Conservation (phyloP, 2,888 invertebrate species). For the Eugnorisma glareosa region DNA sequence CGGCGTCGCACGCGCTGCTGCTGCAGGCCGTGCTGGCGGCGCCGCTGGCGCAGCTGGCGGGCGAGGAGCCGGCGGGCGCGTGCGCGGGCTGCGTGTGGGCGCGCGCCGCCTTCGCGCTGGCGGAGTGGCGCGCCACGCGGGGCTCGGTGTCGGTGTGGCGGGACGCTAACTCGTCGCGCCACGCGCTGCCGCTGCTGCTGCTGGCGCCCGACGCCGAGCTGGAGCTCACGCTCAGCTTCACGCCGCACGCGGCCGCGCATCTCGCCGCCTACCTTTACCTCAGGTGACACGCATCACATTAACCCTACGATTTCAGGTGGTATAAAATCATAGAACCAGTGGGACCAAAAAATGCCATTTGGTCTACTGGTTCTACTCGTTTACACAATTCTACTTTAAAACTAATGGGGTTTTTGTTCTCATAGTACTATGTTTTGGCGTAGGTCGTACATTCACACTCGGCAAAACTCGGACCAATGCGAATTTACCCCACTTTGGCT, state of each 20-base stretch:
- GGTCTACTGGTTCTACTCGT: too few relatives aligned
- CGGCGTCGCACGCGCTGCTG: constrained; percentile 92
- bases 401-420: too few relatives aligned
- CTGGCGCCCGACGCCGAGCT: constrained; percentile 91
- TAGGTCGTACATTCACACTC: too few relatives aligned
- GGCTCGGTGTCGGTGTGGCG: constrained; percentile 64
- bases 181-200: constrained; percentile 77
- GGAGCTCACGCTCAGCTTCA: constrained; percentile 87
- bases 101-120: constrained; percentile 72
- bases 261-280: constrained; percentile 89
- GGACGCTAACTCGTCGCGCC: constrained; percentile 20
- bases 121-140: constrained; percentile 73
- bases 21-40: constrained; percentile 89
- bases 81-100: constrained; percentile 66
- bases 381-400: too few relatives aligned
- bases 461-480: too few relatives aligned
- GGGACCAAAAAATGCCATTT: too few relatives aligned
- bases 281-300: constrained; percentile 70
- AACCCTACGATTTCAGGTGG: too few relatives aligned
- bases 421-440: too few relatives aligned
- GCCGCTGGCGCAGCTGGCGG: constrained; percentile 54
- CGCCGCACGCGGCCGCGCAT: constrained; percentile 80
- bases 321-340: too few relatives aligned
- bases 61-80: constrained; percentile 42
- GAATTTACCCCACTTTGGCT: too few relatives aligned